These are phyloP conservation scores for Passer domesticus DNA, from an alignment of 2,113 vertebrate genomes.

Conservation along the genomic window DNA sequence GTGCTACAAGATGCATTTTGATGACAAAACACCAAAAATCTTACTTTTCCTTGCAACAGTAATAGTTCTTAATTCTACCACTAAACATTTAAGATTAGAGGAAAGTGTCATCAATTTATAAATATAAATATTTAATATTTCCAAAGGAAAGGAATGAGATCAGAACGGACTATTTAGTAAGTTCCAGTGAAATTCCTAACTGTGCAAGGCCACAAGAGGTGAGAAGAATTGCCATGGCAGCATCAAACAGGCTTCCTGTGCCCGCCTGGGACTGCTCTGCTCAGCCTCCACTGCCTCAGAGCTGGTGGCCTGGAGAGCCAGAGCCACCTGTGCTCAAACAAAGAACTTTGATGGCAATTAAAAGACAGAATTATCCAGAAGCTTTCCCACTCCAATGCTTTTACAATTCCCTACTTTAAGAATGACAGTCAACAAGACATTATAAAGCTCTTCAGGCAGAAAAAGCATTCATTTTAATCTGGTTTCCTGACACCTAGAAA, in stretches of 20 bases:
- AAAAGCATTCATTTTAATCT: background rate
- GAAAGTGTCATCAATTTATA: background rate
- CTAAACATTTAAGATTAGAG: background rate
- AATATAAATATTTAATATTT: background rate
- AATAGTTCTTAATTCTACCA: background rate
- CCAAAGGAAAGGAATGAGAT: background rate
- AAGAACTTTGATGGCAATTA: background rate
- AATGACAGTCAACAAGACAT: background rate
- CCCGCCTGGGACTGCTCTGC: rapidly evolving
- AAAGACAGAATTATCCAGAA: background rate
- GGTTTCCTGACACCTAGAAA: background rate
- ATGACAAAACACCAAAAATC: background rate
- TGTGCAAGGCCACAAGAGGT: background rate
- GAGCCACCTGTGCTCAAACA: background rate
- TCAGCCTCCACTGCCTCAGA: background rate
- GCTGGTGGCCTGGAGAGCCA: background rate
- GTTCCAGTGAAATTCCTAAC: background rate
- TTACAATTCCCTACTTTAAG: background rate
- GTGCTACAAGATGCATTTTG: background rate
- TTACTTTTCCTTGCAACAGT: background rate
- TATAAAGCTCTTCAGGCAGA: background rate
- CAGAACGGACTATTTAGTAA: background rate
- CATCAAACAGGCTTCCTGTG: background rate
- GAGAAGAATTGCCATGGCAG: rapidly evolving
- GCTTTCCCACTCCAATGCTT: background rate